These are phyloP conservation scores for Danio rerio DNA, from an alignment of 2,113 vertebrate species.

Conservation along the genomic window GRCz12tu NC_133183.1:60666501-60667000, in stretches of 20 bases:
- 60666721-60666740: constrained; percentile 68
- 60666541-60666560: background rate
- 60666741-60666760: background rate
- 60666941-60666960: too few species aligned
- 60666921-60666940: too few species aligned
- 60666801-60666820: too few species aligned
- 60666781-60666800: too few species aligned
- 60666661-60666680: constrained; percentile 80
- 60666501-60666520: constrained; percentile 71
- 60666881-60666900: too few species aligned
- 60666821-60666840: too few species aligned
- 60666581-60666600: constrained; percentile 77
- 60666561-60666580: background rate
- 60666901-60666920: too few species aligned
- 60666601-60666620: constrained; percentile 80
- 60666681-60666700: constrained; percentile 81
- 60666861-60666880: too few species aligned
- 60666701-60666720: constrained; percentile 80
- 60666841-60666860: too few species aligned
- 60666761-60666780: too few species aligned
- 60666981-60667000: too few species aligned
- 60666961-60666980: too few species aligned
- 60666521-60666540: background rate
- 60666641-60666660: constrained; percentile 82
- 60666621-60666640: constrained; percentile 80